phyloP scores from a whole-genome alignment of 2,888 invertebrate species.

The Candidula unifasciata region DNA sequence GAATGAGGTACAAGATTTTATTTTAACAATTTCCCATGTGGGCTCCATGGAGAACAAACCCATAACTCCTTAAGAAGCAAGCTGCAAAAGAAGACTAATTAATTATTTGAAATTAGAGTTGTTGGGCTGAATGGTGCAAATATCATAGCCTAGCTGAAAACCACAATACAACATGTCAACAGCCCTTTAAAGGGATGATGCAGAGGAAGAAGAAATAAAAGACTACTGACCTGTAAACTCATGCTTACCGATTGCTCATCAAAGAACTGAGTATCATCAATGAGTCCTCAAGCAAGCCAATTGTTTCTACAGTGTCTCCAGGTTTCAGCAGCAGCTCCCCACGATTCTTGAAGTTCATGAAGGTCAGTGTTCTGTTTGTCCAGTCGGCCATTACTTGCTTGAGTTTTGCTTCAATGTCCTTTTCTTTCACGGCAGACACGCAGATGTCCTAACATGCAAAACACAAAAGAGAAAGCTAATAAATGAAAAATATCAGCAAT shows the following conservation, averaged over 20 bases:
- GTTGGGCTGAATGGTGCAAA: too few relatives aligned
- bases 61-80: too few relatives aligned
- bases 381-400: conserved; percentile 96
- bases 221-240: neutral
- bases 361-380: conserved; percentile 90
- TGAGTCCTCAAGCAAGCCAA: conserved; percentile 94
- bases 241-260: conserved; percentile 87
- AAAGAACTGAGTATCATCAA: conserved; percentile 95
- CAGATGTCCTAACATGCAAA: conserved; percentile 87
- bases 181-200: too few relatives aligned
- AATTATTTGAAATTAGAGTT: too few relatives aligned
- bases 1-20: too few relatives aligned
- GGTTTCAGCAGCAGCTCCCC: conserved; percentile 94
- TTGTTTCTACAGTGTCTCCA: conserved; percentile 95
- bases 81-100: too few relatives aligned
- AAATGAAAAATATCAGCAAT: too few relatives aligned
- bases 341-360: conserved; percentile 95
- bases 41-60: too few relatives aligned
- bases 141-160: too few relatives aligned
- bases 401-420: conserved; percentile 96
- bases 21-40: too few relatives aligned
- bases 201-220: neutral
- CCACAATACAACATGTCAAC: too few relatives aligned
- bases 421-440: conserved; percentile 97
- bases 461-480: too few relatives aligned